A percentile compares a stretch with the other conserved stretches of the same genome.
Conservation (phyloP, 2,113 vertebrate genomes). For the Glaucomys volans region DNA sequence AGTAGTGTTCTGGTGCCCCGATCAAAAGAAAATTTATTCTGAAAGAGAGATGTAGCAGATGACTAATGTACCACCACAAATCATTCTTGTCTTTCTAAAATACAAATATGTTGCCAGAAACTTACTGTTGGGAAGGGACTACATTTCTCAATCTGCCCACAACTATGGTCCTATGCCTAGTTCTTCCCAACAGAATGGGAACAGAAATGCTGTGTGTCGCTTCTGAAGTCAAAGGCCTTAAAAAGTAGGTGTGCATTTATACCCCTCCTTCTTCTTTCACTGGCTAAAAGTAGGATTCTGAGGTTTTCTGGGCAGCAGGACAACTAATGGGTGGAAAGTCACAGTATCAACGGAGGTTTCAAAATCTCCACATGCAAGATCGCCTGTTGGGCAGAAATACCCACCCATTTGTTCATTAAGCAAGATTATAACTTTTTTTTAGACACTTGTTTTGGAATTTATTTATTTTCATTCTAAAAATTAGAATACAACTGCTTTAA, state of each 20-base stretch:
- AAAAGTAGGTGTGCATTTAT: background rate
- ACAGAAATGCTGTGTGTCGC: background rate
- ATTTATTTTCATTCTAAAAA: slow-evolving; percentile 49
- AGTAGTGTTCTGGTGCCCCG: background rate
- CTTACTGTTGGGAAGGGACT: background rate
- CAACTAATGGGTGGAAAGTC: background rate
- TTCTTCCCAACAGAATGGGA: background rate
- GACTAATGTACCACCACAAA: background rate
- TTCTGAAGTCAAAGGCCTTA: background rate
- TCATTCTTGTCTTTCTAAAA: background rate
- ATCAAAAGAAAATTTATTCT: background rate
- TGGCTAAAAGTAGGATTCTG: background rate
- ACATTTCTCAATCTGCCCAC: background rate
- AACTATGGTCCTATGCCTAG: background rate
- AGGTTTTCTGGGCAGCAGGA: background rate
- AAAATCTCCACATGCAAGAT: background rate
- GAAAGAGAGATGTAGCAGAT: background rate
- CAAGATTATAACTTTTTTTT: background rate
- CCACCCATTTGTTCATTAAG: background rate
- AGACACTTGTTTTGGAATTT: background rate
- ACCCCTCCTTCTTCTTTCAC: no score
- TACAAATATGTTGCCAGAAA: background rate
- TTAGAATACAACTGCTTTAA: background rate
- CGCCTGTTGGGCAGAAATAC: background rate
- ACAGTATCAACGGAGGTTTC: background rate